Evolutionary conservation across 1,140 invertebrate genomes (phyloP).

Genomic region (Drosophila santomea): DNA sequence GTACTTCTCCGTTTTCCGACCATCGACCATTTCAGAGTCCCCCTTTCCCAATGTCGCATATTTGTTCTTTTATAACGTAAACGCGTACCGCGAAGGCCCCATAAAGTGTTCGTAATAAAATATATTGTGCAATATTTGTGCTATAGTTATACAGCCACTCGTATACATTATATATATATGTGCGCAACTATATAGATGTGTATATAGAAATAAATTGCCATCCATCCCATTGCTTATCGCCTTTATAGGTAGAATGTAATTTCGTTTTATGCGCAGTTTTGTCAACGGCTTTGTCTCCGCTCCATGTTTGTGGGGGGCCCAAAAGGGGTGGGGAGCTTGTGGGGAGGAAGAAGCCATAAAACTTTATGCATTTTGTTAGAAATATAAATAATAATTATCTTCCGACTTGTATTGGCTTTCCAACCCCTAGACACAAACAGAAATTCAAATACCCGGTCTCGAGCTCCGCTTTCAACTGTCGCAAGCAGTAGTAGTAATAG

Average conservation of each 20-base stretch:
- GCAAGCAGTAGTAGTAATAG: slow-evolving; percentile 64
- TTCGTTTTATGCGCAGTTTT: slow-evolving; percentile 77
- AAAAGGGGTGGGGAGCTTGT: no score
- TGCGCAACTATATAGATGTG: slow-evolving; percentile 29
- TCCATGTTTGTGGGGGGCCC: not conserved
- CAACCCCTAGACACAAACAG: slow-evolving; percentile 16
- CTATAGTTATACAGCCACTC: slow-evolving; percentile 49
- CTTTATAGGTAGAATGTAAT: slow-evolving; percentile 70
- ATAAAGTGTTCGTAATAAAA: slow-evolving; percentile 63
- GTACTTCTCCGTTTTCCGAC: not conserved
- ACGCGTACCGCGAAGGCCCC: slow-evolving; percentile 25
- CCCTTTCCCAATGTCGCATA: slow-evolving; percentile 6
- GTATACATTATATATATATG: slow-evolving; percentile 24
- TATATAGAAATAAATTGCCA: slow-evolving; percentile 39
- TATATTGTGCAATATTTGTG: slow-evolving; percentile 57
- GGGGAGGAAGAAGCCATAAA: slow-evolving; percentile 56
- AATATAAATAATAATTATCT: slow-evolving; percentile 82
- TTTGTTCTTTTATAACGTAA: slow-evolving; percentile 50
- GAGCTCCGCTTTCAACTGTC: slow-evolving; percentile 59
- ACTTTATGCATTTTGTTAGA: slow-evolving; percentile 82
- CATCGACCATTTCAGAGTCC: slow-evolving; percentile 26
- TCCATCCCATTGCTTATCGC: slow-evolving; percentile 47
- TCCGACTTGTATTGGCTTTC: slow-evolving; percentile 60
- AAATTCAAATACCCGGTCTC: slow-evolving; percentile 52
- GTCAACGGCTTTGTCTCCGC: slow-evolving; percentile 69